Evolutionary conservation across 2,113 vertebrate genomes (phyloP).

Genomic region (Cyanoramphus novaezelandiae): DNA sequence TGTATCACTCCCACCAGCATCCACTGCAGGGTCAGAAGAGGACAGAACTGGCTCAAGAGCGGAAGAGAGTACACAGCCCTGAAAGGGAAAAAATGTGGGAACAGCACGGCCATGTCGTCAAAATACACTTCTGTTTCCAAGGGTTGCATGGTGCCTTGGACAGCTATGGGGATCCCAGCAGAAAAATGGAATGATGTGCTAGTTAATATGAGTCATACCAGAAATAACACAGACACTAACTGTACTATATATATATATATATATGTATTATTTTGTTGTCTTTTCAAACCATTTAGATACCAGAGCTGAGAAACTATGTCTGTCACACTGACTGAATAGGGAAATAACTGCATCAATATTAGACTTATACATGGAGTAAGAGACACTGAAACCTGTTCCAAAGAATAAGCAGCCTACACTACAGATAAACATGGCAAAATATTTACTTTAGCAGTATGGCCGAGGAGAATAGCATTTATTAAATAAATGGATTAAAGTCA

Average conservation of each 20-base stretch:
- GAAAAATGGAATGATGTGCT: not conserved
- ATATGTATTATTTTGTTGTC: not conserved
- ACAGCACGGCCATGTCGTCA: not conserved
- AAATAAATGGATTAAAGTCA: constrained; percentile 5
- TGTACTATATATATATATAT: no score
- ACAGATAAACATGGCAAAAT: not conserved
- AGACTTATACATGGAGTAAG: not conserved
- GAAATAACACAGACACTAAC: not conserved
- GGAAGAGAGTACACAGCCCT: not conserved
- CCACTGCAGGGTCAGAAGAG: not conserved
- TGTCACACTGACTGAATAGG: not conserved
- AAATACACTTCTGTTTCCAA: not conserved
- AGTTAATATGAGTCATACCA: not conserved
- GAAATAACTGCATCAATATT: not conserved
- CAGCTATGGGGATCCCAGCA: not conserved
- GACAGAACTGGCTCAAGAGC: not conserved
- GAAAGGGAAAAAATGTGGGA: not conserved
- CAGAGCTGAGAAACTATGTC: not conserved
- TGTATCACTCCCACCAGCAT: not conserved
- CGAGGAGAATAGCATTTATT: not conserved
- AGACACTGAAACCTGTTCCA: not conserved
- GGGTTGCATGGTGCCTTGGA: not conserved
- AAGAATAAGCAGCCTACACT: not conserved
- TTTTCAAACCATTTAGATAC: not conserved
- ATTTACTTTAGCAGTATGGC: not conserved